Evolutionary conservation across 2,113 vertebrate species (phyloP), one percentile per base, ranked within the genome.

Genomic region (Condylura cristata): DNA sequence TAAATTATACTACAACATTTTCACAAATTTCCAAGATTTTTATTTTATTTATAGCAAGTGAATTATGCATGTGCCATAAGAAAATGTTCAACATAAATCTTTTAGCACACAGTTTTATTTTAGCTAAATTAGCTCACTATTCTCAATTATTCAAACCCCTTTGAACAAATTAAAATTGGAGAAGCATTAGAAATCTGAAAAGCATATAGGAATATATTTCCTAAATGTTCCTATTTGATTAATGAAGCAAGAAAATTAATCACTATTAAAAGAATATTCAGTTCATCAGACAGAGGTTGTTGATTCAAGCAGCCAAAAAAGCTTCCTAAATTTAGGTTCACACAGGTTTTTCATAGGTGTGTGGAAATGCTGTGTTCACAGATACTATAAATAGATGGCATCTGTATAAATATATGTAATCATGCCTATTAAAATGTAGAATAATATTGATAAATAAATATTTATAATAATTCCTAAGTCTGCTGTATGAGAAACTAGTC

Each of bases 111-210:
- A 56, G 6, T 56, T 46, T 92, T 92, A 70, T 83, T 97, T 96
- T 8, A 95, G 53, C 48, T 95, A 92, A 96, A 96, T 95, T 94
- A 90, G 48, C 58, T 87, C 63, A 90, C 86, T 96, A n/a, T 93
- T 93, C 86, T 97, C 96, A 97, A 97, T 93, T 96, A 97, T 78
- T 79, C 78, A 96, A 97, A 41, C 89, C 90, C 39, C 37, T 94
- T 97, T 97, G 92, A 97, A 98, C 17, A 96, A 96, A 96, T 97
- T 84, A 95, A 51, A 96, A 93, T 78, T 68, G 95, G 72, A 95
- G 56, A 96, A 76, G 24, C 53, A 92, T 75, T 70, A 95, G 56
- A 60, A 95, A 93, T 80, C 75, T 95, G 78, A 94, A 41, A 96
- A 79, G 26, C 48, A 92, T 72, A 66, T n/a, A 94, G 65, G 39